A percentile compares a stretch with the other conserved stretches of the same genome.
Evolutionary conservation across 2,888 invertebrate genomes (phyloP).

Genomic region (Galerucella pusilla): DNA sequence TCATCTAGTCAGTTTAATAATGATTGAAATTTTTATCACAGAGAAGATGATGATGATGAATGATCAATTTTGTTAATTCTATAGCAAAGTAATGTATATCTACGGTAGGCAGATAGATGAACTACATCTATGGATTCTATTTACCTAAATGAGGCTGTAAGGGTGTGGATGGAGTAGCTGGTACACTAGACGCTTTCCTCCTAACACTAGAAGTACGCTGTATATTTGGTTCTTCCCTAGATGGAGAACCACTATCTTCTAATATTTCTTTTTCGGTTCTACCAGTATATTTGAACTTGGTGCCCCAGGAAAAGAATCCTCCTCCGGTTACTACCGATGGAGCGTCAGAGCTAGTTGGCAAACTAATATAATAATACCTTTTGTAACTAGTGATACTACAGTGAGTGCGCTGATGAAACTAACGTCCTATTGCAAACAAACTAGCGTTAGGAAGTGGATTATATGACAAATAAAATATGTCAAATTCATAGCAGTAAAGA

Average conservation of each 20-base stretch:
- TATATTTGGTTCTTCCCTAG: constrained; percentile 69
- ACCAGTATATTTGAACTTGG: constrained; percentile 93
- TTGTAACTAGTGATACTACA: constrained; percentile 40
- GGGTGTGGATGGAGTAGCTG: constrained; percentile 88
- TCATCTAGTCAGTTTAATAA: no score
- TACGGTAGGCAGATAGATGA: neutral
- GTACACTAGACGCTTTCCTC: constrained; percentile 87
- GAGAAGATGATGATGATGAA: no score
- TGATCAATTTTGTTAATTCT: neutral
- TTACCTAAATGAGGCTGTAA: constrained; percentile 77
- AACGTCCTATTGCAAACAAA: constrained; percentile 32
- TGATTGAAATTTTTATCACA: no score
- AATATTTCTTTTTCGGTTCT: constrained; percentile 92
- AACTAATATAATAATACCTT: constrained; percentile 66
- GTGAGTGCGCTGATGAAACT: constrained; percentile 36
- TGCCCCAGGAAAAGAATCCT: constrained; percentile 93
- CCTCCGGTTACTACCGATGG: constrained; percentile 87
- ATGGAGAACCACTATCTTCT: constrained; percentile 79
- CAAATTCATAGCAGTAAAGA: no score
- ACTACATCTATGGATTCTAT: constrained; percentile 34
- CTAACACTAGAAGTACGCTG: constrained; percentile 69
- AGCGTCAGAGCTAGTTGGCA: constrained; percentile 88
- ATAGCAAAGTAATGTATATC: neutral
- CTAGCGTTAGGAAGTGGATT: neutral
- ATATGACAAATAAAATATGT: neutral